Percentiles rank a stretch among this genome's conserved stretches.
These are phyloP conservation scores for Oscheius onirici DNA, from an alignment of 2,888 invertebrate species.

Conservation along the genomic window DNA sequence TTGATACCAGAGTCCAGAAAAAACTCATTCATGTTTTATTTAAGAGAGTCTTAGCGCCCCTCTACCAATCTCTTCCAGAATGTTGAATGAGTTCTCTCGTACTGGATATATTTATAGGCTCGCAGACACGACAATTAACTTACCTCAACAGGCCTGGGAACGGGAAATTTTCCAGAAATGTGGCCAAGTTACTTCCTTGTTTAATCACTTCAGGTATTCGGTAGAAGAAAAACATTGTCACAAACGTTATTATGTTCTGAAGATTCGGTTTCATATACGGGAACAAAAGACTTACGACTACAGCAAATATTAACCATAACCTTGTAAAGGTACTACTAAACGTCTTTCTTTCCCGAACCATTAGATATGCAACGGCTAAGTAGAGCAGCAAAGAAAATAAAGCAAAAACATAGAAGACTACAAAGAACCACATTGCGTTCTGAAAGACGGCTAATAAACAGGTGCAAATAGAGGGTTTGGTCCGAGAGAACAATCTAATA, in stretches of 20 bases:
- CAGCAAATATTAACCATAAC: conserved; percentile 25
- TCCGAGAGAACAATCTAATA: no score
- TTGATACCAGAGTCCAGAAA: background rate
- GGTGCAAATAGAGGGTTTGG: background rate
- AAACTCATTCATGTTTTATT: conserved; percentile 6
- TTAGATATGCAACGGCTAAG: conserved; percentile 4
- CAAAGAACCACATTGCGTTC: conserved; percentile 18
- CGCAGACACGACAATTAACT: background rate
- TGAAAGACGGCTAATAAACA: background rate
- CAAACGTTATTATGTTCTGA: conserved; percentile 26
- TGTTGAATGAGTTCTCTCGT: background rate
- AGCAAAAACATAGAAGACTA: conserved; percentile 14
- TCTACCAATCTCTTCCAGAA: background rate
- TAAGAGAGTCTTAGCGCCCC: background rate
- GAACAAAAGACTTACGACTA: background rate
- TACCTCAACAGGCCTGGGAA: conserved; percentile 27
- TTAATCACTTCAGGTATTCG: conserved; percentile 12
- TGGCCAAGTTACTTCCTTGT: conserved; percentile 3
- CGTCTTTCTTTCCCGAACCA: conserved; percentile 24
- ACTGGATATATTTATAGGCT: no score
- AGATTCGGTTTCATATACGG: background rate
- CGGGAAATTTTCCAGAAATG: conserved; percentile 23
- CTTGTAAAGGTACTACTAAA: conserved; percentile 17
- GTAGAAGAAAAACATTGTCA: conserved; percentile 19
- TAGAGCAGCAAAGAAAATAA: conserved; percentile 23